Evolutionary conservation across 2,113 vertebrate species (phyloP).

Genomic region (Trematocara unimaculatum): DNA sequence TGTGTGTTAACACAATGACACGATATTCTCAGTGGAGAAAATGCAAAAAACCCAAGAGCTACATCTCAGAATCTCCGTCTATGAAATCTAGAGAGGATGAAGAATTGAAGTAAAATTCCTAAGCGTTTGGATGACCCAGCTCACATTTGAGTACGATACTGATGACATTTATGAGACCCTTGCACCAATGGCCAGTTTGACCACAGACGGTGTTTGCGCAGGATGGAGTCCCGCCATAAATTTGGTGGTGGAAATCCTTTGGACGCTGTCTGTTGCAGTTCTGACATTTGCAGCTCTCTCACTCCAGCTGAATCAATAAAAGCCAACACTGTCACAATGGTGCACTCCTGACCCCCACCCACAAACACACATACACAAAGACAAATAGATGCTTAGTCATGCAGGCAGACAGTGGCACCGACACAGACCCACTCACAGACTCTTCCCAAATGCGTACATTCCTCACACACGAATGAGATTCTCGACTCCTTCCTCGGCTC

Average conservation of each 20-base stretch:
- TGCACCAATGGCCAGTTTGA: not conserved
- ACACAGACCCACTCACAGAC: slow-evolving; percentile 51
- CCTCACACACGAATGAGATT: slow-evolving; percentile 57
- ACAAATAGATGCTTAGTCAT: slow-evolving; percentile 43
- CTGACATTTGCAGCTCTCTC: slow-evolving; percentile 21
- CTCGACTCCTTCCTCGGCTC: slow-evolving; percentile 20
- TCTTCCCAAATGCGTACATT: slow-evolving; percentile 59
- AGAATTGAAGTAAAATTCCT: not conserved
- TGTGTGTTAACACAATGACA: not conserved
- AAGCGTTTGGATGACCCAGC: not conserved
- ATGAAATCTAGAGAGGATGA: not conserved
- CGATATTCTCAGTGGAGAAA: not conserved
- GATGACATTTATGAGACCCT: not conserved
- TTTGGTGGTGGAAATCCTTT: not conserved
- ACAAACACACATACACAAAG: not conserved
- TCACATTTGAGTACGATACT: not conserved
- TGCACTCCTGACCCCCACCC: slow-evolving; percentile 23
- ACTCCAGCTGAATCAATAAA: slow-evolving; percentile 67
- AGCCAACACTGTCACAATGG: slow-evolving; percentile 38
- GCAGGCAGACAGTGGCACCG: slow-evolving; percentile 19
- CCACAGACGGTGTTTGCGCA: not conserved
- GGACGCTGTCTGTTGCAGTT: not conserved
- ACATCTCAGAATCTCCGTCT: not conserved
- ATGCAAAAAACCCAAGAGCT: not conserved
- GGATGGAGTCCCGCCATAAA: not conserved